Evolutionary conservation across 2,888 invertebrate genomes (phyloP).

Genomic region (Tetranychus truncatus): DNA sequence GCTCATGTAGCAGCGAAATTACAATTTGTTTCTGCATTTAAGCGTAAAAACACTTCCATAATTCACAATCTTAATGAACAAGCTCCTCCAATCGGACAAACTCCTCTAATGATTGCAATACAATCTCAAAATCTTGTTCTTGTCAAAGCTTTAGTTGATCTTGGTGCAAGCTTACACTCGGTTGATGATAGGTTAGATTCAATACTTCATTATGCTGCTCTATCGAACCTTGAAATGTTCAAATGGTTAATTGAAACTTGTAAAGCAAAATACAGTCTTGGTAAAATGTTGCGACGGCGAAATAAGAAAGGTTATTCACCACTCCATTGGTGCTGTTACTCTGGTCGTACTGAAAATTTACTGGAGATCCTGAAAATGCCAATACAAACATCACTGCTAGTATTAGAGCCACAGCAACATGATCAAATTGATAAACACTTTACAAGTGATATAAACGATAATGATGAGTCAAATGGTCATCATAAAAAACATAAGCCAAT

Average conservation of each 20-base stretch:
- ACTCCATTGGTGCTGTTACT: slow-evolving; percentile 6
- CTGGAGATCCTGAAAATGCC: neutral
- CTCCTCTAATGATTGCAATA: slow-evolving; percentile 70
- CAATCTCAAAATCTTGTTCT: slow-evolving; percentile 48
- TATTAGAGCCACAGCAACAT: neutral
- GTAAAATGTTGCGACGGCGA: neutral
- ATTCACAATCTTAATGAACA: neutral
- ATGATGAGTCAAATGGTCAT: too few relatives aligned
- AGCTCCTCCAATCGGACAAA: slow-evolving; percentile 29
- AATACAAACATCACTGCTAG: neutral
- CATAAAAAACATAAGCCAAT: too few relatives aligned
- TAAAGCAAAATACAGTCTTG: slow-evolving; percentile 47
- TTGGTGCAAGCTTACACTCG: slow-evolving; percentile 41
- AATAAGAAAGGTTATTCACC: slow-evolving; percentile 3
- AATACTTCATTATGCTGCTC: slow-evolving; percentile 4
- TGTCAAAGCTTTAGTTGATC: slow-evolving; percentile 46
- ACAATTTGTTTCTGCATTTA: neutral
- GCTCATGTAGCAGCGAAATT: neutral
- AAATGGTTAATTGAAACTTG: neutral
- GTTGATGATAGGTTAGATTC: neutral
- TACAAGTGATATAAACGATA: too few relatives aligned
- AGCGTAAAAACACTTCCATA: neutral
- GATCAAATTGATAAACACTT: neutral
- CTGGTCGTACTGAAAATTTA: neutral
- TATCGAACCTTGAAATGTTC: neutral